Percentiles rank a stretch among this genome's conserved stretches.
These are phyloP conservation scores for Homalodisca vitripennis DNA, from an alignment of 1,140 invertebrate species.

Conservation along the genomic window DNA sequence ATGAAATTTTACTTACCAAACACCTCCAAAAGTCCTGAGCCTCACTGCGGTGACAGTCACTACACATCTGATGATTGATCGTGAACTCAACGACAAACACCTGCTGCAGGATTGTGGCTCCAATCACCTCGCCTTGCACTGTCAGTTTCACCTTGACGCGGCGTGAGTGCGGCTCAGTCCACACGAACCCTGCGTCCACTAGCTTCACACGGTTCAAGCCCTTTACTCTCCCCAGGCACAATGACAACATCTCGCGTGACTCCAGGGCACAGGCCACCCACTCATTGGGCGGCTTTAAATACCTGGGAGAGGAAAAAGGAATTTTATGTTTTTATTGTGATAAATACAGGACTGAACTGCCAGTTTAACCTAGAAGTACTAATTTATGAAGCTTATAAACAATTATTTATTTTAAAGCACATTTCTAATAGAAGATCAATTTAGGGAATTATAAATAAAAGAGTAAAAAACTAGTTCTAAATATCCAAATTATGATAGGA, in stretches of 20 bases:
- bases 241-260: slow-evolving; percentile 86
- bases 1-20: slow-evolving; percentile 55
- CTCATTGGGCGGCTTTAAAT: slow-evolving; percentile 88
- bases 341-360: too few relatives aligned
- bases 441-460: too few relatives aligned
- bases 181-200: slow-evolving; percentile 95
- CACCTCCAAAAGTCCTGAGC: slow-evolving; percentile 98
- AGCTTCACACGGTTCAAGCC: slow-evolving; percentile 87
- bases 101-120: slow-evolving; percentile 82
- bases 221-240: slow-evolving; percentile 95
- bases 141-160: slow-evolving; percentile 96
- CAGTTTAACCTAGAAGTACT: too few relatives aligned
- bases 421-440: too few relatives aligned
- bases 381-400: too few relatives aligned
- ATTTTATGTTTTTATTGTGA: too few relatives aligned
- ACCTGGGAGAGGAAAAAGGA: too few relatives aligned
- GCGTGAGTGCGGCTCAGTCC: slow-evolving; percentile 99
- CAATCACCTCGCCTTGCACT: slow-evolving; percentile 92
- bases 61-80: slow-evolving; percentile 93
- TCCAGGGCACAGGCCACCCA: slow-evolving; percentile 91
- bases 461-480: too few relatives aligned
- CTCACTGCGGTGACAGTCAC: slow-evolving; percentile 94
- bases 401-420: too few relatives aligned
- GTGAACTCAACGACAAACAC: slow-evolving; percentile 94
- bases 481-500: too few relatives aligned